Percentiles rank a stretch among this genome's conserved stretches.
Conservation (phyloP, 1,140 invertebrate species). For the Sesamia nonagrioides region DNA sequence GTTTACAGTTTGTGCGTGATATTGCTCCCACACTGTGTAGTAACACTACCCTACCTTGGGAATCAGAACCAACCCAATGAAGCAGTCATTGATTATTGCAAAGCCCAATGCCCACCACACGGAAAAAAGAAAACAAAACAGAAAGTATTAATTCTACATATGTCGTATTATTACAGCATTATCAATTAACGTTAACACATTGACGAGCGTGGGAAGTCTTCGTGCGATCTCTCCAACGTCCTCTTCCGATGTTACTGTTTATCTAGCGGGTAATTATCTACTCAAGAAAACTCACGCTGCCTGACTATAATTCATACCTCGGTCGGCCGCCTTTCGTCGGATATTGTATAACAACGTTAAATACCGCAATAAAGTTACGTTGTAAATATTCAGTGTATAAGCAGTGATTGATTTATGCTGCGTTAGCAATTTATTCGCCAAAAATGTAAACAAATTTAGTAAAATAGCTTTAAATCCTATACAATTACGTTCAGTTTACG, state of each 20-base stretch:
- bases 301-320: conserved; percentile 5
- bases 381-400: conserved; percentile 8
- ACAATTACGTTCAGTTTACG: too few species aligned
- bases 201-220: conserved; percentile 2
- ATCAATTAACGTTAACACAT: not conserved
- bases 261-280: not conserved
- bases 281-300: not conserved
- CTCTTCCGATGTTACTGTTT: conserved; percentile 22
- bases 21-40: too few species aligned
- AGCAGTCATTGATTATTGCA: too few species aligned
- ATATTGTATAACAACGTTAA: conserved; percentile 12
- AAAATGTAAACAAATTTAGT: too few species aligned
- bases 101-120: not conserved
- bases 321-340: conserved; percentile 11
- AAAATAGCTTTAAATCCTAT: too few species aligned
- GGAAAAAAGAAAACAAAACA: not conserved
- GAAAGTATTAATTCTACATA: not conserved
- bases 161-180: not conserved
- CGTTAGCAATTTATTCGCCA: too few species aligned
- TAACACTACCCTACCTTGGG: too few species aligned
- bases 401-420: not conserved
- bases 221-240: conserved; percentile 15
- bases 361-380: too few species aligned
- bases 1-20: too few species aligned
- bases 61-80: too few species aligned